Evolutionary conservation across 2,888 invertebrate species (phyloP).

Genomic region (Mystacides longicornis): DNA sequence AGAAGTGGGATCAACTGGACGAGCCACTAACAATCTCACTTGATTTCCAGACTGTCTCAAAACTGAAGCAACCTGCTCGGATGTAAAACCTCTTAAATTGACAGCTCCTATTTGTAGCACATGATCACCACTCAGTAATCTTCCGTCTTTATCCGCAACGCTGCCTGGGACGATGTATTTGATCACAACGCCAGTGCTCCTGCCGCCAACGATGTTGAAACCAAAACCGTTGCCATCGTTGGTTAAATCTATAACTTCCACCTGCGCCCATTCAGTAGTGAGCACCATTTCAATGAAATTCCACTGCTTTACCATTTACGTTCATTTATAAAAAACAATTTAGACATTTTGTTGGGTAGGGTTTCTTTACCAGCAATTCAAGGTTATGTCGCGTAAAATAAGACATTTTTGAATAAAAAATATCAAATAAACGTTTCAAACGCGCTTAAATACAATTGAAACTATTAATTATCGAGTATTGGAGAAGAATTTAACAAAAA

Average conservation of each 20-base stretch:
- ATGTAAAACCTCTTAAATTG: slow-evolving; percentile 91
- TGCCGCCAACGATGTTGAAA: slow-evolving; percentile 96
- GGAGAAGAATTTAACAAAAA: slow-evolving; percentile 11
- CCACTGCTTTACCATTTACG: slow-evolving; percentile 39
- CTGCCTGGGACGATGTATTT: slow-evolving; percentile 97
- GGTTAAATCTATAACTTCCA: slow-evolving; percentile 95
- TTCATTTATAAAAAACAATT: slow-evolving; percentile 15
- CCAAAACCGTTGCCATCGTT: slow-evolving; percentile 98
- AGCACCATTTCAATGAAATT: slow-evolving; percentile 57
- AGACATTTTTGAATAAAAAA: slow-evolving; percentile 5
- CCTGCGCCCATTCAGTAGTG: slow-evolving; percentile 99
- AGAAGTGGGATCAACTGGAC: slow-evolving; percentile 82
- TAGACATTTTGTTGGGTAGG: background rate
- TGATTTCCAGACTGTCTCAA: slow-evolving; percentile 70
- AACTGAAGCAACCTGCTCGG: slow-evolving; percentile 75
- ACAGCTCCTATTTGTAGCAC: slow-evolving; percentile 93
- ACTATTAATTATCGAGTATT: background rate
- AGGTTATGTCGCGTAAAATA: slow-evolving; percentile 16
- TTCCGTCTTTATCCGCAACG: slow-evolving; percentile 90
- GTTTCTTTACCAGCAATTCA: slow-evolving; percentile 7
- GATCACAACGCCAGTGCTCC: slow-evolving; percentile 97
- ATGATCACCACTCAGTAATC: slow-evolving; percentile 95
- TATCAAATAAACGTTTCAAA: slow-evolving; percentile 3
- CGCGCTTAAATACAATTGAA: slow-evolving; percentile 3
- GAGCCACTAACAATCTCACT: slow-evolving; percentile 88